A percentile compares a stretch with the other conserved stretches of the same genome.
Conservation (phyloP, 2,113 vertebrate species). For the Gracilinanus agilis region DNA sequence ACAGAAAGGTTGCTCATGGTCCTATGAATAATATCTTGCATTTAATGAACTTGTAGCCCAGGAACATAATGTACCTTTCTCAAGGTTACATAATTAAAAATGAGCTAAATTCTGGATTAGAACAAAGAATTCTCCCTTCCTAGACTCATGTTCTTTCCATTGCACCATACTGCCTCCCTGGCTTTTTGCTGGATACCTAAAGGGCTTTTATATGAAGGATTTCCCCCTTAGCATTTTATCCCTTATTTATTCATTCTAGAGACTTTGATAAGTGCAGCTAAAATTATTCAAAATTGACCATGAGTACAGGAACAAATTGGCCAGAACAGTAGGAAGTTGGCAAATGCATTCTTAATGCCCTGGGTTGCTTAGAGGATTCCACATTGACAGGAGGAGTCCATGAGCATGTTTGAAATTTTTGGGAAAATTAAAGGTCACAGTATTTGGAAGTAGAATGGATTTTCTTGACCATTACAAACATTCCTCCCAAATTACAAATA, state of each 20-base stretch:
- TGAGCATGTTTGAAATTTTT: conserved; percentile 68
- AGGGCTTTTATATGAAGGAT: not conserved
- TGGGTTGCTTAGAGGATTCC: conserved; percentile 36
- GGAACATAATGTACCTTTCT: not conserved
- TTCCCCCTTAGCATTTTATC: conserved; percentile 2
- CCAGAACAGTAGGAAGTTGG: conserved; percentile 41
- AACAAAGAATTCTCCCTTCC: not conserved
- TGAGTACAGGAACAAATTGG: conserved; percentile 72
- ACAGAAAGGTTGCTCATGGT: not conserved
- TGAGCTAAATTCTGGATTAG: not conserved
- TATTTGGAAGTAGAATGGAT: conserved; percentile 73
- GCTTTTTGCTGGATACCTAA: not conserved
- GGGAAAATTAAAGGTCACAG: conserved; percentile 74
- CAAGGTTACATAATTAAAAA: not conserved
- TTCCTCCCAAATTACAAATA: conserved; percentile 36
- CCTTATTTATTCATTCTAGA: conserved; percentile 56
- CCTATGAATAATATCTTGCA: not conserved
- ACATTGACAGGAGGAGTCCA: conserved; percentile 61
- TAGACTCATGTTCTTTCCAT: not conserved
- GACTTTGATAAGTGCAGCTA: conserved; percentile 49
- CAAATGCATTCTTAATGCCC: conserved; percentile 67
- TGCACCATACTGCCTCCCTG: not conserved
- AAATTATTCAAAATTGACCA: conserved; percentile 74
- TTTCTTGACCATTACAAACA: conserved; percentile 65
- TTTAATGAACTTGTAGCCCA: not conserved